Evolutionary conservation across 2,113 vertebrate species (phyloP), one percentile per base, ranked within the genome.

Genomic region (Carassius gibelio): DNA sequence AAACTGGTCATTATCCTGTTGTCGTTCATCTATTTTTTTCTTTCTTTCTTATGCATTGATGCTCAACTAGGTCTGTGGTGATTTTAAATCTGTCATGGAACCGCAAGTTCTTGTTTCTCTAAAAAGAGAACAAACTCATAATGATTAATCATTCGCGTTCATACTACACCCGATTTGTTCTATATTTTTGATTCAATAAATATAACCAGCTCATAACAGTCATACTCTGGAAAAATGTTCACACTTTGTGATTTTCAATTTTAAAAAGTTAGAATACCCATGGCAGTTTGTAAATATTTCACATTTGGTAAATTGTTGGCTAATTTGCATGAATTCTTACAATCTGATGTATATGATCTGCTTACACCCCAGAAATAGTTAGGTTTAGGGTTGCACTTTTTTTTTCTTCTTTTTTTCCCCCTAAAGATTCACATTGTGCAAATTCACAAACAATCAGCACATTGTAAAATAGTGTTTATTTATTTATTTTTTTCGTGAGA

Each of bases 1-100:
- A 62, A 80, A 64, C 59, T 45, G 77, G 21, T 45, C 57, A 64
- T 64, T 64, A 64, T 80, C 59, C 21, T 64, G 36, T 64, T 10
- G 6, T 75, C 72, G 34, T 8, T 68, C 15, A 68, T 48, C 21
- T 48, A 15, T 50, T 14, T 75, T 61, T 78, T 21, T 50, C 3
- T 50, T 50, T 11, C 11, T 50, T 50, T 50, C 48, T 50, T 50
- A 13, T 10, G 26, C 50, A 57, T 8, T 55, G 50, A 76, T 6
- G 26, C 30, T 8, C 14, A 66, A 34, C 62, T 66, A 30, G 23
- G 26, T 59, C 17, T 59, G 2, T 59, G 17, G 55, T 57, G 62
- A 14, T 66, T 66, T 66, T 30, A 66, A 66, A 66, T 57, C 55
- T 66, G 13, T 5, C 13, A 66, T 5, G 1, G n/a, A 23, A 11